phyloP scores from a whole-genome alignment of 2,888 invertebrate genomes.

The Tortricodes alternella region DNA sequence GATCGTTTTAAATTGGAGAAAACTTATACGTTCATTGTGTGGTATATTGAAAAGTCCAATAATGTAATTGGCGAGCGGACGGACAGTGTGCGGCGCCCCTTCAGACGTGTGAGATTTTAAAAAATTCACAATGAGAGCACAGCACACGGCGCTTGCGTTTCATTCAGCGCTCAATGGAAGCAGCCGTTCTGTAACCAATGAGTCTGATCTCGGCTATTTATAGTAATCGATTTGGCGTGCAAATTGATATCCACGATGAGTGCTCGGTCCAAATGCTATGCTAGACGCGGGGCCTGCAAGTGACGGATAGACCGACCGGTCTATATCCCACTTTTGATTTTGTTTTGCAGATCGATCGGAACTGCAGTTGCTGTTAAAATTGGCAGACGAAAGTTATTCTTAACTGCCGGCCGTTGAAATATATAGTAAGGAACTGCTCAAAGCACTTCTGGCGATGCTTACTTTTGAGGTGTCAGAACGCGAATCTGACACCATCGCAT shows the following conservation, averaged over 20 bases:
- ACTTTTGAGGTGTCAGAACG: too few relatives aligned
- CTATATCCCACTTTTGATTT: conserved; percentile 5
- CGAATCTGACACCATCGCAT: too few relatives aligned
- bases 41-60: background rate
- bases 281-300: background rate
- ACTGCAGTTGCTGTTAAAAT: background rate
- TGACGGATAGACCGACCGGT: background rate
- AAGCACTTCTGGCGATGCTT: too few relatives aligned
- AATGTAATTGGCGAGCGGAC: conserved; percentile 9
- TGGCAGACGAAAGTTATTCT: background rate
- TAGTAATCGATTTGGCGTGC: conserved; percentile 74
- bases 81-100: background rate
- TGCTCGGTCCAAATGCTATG: conserved; percentile 33
- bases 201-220: conserved; percentile 56
- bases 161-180: conserved; percentile 32
- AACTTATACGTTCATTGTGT: background rate
- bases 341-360: background rate
- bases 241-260: conserved; percentile 57
- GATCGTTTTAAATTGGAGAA: background rate
- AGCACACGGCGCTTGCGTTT: conserved; percentile 5
- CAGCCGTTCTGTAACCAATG: conserved; percentile 39
- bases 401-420: too few relatives aligned
- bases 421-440: too few relatives aligned
- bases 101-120: background rate
- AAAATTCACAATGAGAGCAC: background rate